phyloP scores from a whole-genome alignment of 2,797 vertebrate species.

The Myiotriccus ornatus region DNA sequence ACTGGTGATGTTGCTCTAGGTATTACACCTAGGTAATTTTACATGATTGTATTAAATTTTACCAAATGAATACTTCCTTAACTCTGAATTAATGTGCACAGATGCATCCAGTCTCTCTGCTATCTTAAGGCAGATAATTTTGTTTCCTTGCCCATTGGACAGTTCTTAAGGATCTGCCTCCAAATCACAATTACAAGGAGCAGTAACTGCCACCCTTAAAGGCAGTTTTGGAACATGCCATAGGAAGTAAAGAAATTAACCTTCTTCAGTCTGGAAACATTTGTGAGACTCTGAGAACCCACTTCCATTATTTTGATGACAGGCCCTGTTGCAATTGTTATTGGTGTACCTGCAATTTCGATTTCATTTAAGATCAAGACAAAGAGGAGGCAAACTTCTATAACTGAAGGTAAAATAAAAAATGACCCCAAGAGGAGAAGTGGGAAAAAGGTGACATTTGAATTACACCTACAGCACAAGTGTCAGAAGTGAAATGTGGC shows the following conservation, averaged over 20 bases:
- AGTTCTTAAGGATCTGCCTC: neutral
- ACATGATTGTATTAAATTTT: neutral
- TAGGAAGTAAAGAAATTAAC: neutral
- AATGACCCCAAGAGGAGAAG: constrained; percentile 2
- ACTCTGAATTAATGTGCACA: neutral
- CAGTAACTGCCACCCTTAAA: neutral
- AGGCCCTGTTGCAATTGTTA: neutral
- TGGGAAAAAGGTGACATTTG: constrained; percentile 11
- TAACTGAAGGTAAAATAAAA: neutral
- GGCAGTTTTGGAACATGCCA: neutral
- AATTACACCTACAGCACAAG: neutral
- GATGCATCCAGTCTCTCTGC: neutral
- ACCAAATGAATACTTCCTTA: neutral
- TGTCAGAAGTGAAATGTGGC: neutral
- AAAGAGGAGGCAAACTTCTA: neutral
- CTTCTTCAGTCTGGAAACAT: neutral
- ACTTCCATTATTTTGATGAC: neutral
- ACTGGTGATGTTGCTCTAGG: neutral
- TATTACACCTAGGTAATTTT: neutral
- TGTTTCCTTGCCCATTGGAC: neutral
- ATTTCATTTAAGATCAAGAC: neutral
- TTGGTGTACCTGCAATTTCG: neutral
- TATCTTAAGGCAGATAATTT: neutral
- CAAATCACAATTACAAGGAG: neutral
- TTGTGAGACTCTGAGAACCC: too few relatives aligned